Conservation (phyloP, 2,797 vertebrate species). For the Cyclopterus lumpus region DNA sequence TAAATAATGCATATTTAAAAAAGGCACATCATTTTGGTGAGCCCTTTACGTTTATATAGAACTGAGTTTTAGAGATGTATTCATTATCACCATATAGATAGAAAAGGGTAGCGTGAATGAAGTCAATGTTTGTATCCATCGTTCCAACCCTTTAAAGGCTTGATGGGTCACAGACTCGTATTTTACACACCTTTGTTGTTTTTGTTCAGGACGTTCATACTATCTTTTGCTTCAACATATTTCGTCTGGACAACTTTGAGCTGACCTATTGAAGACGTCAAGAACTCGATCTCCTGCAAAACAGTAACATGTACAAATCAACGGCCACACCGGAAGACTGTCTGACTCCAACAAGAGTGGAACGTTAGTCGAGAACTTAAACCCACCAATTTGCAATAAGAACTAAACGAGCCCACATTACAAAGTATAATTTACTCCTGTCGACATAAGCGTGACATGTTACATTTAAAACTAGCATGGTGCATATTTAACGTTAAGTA, state of each 20-base stretch:
- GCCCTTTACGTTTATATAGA: too few species aligned
- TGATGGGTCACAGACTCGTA: neutral
- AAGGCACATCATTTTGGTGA: too few species aligned
- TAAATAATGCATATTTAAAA: neutral
- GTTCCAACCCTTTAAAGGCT: neutral
- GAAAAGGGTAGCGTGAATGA: neutral
- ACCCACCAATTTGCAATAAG: rapidly evolving
- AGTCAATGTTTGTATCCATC: neutral
- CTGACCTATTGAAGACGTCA: conserved; percentile 93
- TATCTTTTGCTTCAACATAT: conserved; percentile 95
- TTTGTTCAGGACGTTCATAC: conserved; percentile 88
- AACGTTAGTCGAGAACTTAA: too few species aligned
- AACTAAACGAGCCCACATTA: neutral
- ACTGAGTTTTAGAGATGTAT: neutral
- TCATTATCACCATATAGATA: neutral
- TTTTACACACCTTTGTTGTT: conserved; percentile 87
- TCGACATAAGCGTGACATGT: neutral
- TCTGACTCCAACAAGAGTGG: neutral
- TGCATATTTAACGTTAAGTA: neutral
- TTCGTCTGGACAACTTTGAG: conserved; percentile 95
- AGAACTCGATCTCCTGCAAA: conserved; percentile 92
- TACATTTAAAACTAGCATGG: neutral
- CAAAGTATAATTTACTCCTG: neutral
- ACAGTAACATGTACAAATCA: conserved; percentile 14
- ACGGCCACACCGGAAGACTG: neutral